phyloP scores from a whole-genome alignment of 2,888 invertebrate genomes.

The Lepetodrilus schrolli region DNA sequence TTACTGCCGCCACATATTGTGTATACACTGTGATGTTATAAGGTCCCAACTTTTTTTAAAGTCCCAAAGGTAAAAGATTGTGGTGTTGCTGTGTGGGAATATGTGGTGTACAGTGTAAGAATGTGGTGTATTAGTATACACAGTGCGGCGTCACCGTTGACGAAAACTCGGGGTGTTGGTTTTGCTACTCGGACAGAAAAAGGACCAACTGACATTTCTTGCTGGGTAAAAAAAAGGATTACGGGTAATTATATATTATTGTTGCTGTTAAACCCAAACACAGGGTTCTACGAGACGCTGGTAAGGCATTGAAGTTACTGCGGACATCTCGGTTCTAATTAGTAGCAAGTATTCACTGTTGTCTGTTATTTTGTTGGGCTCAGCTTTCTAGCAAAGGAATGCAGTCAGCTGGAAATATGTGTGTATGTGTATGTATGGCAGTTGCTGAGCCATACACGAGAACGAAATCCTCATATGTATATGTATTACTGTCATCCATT shows the following conservation, averaged over 20 bases:
- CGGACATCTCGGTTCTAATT: not conserved
- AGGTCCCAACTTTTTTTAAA: not conserved
- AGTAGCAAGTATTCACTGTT: slow-evolving; percentile 15
- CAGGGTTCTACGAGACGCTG: not conserved
- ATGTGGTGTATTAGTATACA: slow-evolving; percentile 21
- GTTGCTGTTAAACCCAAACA: slow-evolving; percentile 2
- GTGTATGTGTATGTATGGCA: not conserved
- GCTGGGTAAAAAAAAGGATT: not conserved
- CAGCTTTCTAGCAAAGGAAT: not conserved
- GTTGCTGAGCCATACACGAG: not conserved
- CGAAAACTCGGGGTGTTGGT: slow-evolving; percentile 6
- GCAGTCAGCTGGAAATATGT: not conserved
- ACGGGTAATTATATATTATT: slow-evolving; percentile 21
- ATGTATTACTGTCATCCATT: not conserved
- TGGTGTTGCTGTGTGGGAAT: no score
- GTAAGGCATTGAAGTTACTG: not conserved
- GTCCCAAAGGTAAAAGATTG: no score
- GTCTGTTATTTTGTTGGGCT: no score
- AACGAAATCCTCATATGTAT: slow-evolving; percentile 2
- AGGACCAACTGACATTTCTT: not conserved
- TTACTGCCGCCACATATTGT: slow-evolving; percentile 6
- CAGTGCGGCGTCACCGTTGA: not conserved
- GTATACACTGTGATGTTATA: not conserved
- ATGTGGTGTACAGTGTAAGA: no score
- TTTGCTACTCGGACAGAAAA: no score